Evolutionary conservation across 2,113 vertebrate species (phyloP), one percentile per base, ranked within the genome.

Genomic region (Meles meles): DNA sequence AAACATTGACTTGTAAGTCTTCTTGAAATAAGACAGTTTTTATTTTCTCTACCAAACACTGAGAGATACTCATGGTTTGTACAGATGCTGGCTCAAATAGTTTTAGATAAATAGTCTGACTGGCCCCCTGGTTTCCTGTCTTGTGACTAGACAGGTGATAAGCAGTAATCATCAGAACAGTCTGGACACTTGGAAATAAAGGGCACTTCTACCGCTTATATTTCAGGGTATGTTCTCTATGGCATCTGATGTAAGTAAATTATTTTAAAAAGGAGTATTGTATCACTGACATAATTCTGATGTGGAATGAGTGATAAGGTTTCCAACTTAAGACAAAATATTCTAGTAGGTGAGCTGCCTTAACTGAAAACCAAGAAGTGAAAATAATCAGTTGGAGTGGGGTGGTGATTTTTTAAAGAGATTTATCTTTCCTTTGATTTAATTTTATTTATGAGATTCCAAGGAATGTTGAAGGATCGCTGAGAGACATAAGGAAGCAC

Each of bases 191-290:
- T 74, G 39, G 21, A 84, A 80, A 23, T 57, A 67, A 94, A 92
- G 44, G 21, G 13, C 37, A 81, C 14, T 76, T 74, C 23, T 7
- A 18, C 27, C 55, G n/a, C 11, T 82, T 88, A 13, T 81, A 77
- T 81, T 89, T 96, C 89, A 76, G 39, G 39, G 59, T 96, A 79
- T 88, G 34, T 80, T 92, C 15, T 91, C 63, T 82, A 55, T 93
- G 23, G 8, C 14, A 49, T 76, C 65, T 87, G 12, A 69, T 82
- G 5, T 80, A 63, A 82, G 34, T n/a, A 84, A 25, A 49, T 69
- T 74, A 39, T 80, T 63, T 90, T 96, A 47, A 87, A 86, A 76
- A 49, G 61, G 71, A 59, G 27, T 57, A 57, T 25, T 47, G 17
- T 37, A 12, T 81, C 31, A 71, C 14, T 82, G 31, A 55, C 55